Evolutionary conservation across 1,140 invertebrate genomes (phyloP).

Genomic region (Rhyacophila brunnea): DNA sequence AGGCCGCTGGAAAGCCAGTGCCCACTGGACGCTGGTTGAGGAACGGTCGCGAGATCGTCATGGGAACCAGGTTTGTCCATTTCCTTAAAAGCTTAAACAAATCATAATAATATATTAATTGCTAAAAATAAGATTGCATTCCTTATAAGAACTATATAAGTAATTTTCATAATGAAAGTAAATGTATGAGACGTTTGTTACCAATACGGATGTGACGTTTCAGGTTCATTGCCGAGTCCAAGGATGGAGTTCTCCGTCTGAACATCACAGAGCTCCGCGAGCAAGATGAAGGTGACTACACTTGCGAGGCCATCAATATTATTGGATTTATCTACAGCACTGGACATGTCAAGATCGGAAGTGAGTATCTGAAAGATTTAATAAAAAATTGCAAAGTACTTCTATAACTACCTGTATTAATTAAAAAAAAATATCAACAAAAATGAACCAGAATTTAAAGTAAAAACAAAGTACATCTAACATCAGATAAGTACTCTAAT

Average conservation of each 20-base stretch:
- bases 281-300: slow-evolving; percentile 93
- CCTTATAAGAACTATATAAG: too few species aligned
- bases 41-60: slow-evolving; percentile 85
- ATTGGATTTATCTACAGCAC: slow-evolving; percentile 87
- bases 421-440: too few species aligned
- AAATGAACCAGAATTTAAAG: too few species aligned
- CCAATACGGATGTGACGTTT: too few species aligned
- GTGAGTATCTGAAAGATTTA: slow-evolving; percentile 51
- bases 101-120: not conserved
- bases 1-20: slow-evolving; percentile 86
- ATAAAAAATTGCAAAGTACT: too few species aligned
- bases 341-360: slow-evolving; percentile 84
- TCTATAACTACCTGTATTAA: too few species aligned
- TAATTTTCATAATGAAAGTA: too few species aligned
- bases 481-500: too few species aligned
- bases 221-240: slow-evolving; percentile 68
- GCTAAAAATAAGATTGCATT: slow-evolving; percentile 2
- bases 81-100: too few species aligned
- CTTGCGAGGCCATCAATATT: slow-evolving; percentile 91
- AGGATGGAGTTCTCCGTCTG: slow-evolving; percentile 82
- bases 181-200: too few species aligned
- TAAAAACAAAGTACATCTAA: too few species aligned
- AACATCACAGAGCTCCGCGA: slow-evolving; percentile 88
- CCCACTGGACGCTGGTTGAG: slow-evolving; percentile 90
- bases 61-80: slow-evolving; percentile 46